Evolutionary conservation across 2,888 invertebrate species (phyloP), one percentile per base, ranked within the genome.

Genomic region (Aradus depressus): DNA sequence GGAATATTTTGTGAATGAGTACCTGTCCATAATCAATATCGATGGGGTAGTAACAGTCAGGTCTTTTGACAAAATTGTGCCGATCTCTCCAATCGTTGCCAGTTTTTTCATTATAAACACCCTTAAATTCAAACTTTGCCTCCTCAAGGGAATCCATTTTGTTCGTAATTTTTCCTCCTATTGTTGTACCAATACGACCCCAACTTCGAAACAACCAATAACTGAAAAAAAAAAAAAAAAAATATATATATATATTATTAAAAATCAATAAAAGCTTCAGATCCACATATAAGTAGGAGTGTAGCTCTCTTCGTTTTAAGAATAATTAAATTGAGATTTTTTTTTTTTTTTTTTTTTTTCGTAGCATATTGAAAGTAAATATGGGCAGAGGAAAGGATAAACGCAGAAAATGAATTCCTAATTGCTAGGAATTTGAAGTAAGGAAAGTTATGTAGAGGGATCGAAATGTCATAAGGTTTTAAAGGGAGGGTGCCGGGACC

Each of bases 151-250:
- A 65, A 0, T 44, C 21, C 61, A 70, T 71, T 0, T 64, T 59
- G 23, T 82, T 79, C 2, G 81, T 57, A 64, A 82, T 85, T 22
- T 68, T 74, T 14, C 77, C 77, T 4, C 97, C 97, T 61, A 93
- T 87, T 0, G 81, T 84, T 0, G 97, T 98, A 3, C 97, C 96
- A 59, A 96, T 92, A 52, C 97, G 78, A 10, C 98, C 98, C 97
- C 97, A 98, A 0, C 91, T 76, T 14, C 92, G 79, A 70, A 89
- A 95, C 22, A 95, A 64, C 79, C 82, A 88, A 67, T 73, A 85
- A 55, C 79, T 79, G 47, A 44, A 37, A 50, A 14, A 28, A 47
- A 8, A 5, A 42, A 5, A 19, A 49, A 28, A 52, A 21, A 28
- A n/a, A 26, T 4, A 26, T 4, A 19, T 32, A 47, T 1, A 52